Percentiles rank a stretch among this genome's conserved stretches.
Conservation (phyloP, 2,888 invertebrate species). For the Rhamphomyia laevipes region DNA sequence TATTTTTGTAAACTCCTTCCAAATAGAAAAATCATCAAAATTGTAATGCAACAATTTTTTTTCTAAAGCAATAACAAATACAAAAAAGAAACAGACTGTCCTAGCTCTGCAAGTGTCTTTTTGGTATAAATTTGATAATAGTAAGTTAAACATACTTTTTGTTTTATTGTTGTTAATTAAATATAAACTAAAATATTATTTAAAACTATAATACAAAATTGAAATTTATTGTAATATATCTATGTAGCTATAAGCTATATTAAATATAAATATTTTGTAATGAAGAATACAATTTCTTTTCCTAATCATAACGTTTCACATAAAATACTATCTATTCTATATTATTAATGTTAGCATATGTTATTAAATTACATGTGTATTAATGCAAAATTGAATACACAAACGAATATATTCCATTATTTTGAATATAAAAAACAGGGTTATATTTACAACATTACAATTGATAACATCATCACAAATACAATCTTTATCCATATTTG, state of each 20-base stretch:
- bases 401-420: too few relatives aligned
- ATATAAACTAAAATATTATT: background rate
- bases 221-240: too few relatives aligned
- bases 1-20: conserved; percentile 18
- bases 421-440: conserved; percentile 36
- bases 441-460: conserved; percentile 67
- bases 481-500: conserved; percentile 80
- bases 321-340: background rate
- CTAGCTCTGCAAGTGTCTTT: conserved; percentile 68
- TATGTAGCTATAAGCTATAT: too few relatives aligned
- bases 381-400: too few relatives aligned
- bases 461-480: conserved; percentile 54
- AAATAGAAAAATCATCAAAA: conserved; percentile 5
- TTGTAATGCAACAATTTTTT: conserved; percentile 6
- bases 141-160: conserved; percentile 32
- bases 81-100: conserved; percentile 51
- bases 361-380: too few relatives aligned
- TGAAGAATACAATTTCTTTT: background rate
- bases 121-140: conserved; percentile 87
- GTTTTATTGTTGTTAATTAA: background rate
- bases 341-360: background rate
- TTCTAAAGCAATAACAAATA: conserved; percentile 9
- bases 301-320: too few relatives aligned
- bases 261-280: background rate
- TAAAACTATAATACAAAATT: background rate